These are phyloP conservation scores for Cnemophilus loriae DNA, from an alignment of 2,113 vertebrate species.

Conservation along the genomic window DNA sequence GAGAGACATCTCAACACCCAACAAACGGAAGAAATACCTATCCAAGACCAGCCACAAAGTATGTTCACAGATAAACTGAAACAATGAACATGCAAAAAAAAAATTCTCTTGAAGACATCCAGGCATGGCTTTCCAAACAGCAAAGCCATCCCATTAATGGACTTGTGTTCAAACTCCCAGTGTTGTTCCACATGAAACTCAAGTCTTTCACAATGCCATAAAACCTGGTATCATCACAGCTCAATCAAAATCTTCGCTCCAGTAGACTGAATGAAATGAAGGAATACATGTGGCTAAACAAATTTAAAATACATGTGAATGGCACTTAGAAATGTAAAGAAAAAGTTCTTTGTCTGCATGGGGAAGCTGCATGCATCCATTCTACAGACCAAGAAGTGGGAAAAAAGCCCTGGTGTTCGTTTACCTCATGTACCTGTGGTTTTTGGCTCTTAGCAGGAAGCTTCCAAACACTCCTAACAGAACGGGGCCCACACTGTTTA, in stretches of 20 bases:
- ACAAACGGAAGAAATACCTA: background rate
- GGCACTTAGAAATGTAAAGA: background rate
- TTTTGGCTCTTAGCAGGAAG: background rate
- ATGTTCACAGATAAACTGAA: background rate
- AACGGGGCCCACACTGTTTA: background rate
- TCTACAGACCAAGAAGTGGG: background rate
- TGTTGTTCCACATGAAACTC: background rate
- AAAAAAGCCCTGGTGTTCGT: background rate
- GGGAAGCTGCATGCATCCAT: background rate
- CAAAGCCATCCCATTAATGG: background rate
- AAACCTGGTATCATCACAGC: background rate
- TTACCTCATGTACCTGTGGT: background rate
- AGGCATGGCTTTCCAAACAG: background rate
- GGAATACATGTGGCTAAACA: background rate
- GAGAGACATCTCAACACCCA: background rate
- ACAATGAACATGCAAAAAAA: background rate
- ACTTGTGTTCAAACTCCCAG: background rate
- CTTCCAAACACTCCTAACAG: background rate
- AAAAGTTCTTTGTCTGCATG: background rate
- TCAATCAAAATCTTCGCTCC: background rate
- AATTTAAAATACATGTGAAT: background rate
- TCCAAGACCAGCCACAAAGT: background rate
- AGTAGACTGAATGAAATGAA: background rate
- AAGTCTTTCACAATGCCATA: background rate
- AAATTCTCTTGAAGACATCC: background rate